These are phyloP conservation scores for Ferdinandea cuprea DNA, from an alignment of 2,888 invertebrate genomes.

Conservation along the genomic window DNA sequence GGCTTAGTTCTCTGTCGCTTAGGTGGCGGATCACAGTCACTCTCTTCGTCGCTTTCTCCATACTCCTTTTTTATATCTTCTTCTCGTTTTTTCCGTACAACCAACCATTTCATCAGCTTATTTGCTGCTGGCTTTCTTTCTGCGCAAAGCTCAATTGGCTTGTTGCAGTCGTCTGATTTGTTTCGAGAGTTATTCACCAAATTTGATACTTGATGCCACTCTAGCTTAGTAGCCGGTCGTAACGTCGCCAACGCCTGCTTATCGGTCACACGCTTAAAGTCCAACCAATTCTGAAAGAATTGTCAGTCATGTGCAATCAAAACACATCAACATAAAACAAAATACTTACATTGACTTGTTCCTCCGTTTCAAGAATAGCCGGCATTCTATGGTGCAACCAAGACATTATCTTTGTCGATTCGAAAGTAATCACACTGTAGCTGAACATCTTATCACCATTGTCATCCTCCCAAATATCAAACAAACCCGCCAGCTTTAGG, in stretches of 20 bases:
- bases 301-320: too few species aligned
- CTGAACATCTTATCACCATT: slow-evolving; percentile 87
- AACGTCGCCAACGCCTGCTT: slow-evolving; percentile 84
- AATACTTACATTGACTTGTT: slow-evolving; percentile 85
- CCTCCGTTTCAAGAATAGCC: slow-evolving; percentile 88
- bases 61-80: slow-evolving; percentile 43
- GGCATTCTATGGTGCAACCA: slow-evolving; percentile 93
- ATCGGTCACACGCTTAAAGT: slow-evolving; percentile 84
- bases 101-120: slow-evolving; percentile 79
- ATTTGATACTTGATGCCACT: slow-evolving; percentile 89
- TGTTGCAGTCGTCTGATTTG: slow-evolving; percentile 86
- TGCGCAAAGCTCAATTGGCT: slow-evolving; percentile 80
- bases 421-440: slow-evolving; percentile 91
- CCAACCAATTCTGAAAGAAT: slow-evolving; percentile 87
- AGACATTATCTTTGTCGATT: slow-evolving; percentile 86
- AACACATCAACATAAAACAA: slow-evolving; percentile 30
- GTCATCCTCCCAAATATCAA: slow-evolving; percentile 87
- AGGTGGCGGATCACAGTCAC: slow-evolving; percentile 15
- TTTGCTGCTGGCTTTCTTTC: slow-evolving; percentile 65
- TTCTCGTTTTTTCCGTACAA: slow-evolving; percentile 74
- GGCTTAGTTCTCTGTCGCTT: slow-evolving; percentile 33
- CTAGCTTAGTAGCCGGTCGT: slow-evolving; percentile 84
- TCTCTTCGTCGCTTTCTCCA: slow-evolving; percentile 14
- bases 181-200: slow-evolving; percentile 89
- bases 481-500: slow-evolving; percentile 90